A percentile compares a stretch with the other conserved stretches of the same genome.
Evolutionary conservation across 2,113 vertebrate species (phyloP).

Genomic region (Oryzias woworae): DNA sequence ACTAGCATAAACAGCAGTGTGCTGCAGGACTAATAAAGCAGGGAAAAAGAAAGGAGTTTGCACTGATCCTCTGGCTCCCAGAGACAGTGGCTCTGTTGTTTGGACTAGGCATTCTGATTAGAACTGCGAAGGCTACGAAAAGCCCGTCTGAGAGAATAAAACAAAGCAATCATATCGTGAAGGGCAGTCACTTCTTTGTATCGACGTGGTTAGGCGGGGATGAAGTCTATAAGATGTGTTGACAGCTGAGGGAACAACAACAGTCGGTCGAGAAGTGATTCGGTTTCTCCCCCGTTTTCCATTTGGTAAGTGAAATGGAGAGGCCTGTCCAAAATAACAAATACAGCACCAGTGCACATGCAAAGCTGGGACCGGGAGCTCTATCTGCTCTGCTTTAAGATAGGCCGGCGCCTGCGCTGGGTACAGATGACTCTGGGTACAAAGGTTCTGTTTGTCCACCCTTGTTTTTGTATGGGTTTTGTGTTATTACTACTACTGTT

Average conservation of each 20-base stretch:
- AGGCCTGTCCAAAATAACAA: constrained; percentile 69
- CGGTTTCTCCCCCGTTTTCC: constrained; percentile 63
- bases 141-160: constrained; percentile 63
- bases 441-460: constrained; percentile 74
- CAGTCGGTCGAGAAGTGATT: constrained; percentile 69
- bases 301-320: constrained; percentile 67
- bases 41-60: constrained; percentile 86
- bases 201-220: constrained; percentile 71
- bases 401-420: constrained; percentile 56
- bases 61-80: constrained; percentile 88
- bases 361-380: constrained; percentile 50
- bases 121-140: constrained; percentile 60
- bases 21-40: constrained; percentile 95
- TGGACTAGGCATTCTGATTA: constrained; percentile 67
- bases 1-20: constrained; percentile 96
- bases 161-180: constrained; percentile 79
- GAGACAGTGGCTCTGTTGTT: constrained; percentile 83
- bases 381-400: constrained; percentile 55
- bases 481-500: constrained; percentile 56
- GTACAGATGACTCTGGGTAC: constrained; percentile 71
- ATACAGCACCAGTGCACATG: constrained; percentile 65
- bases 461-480: constrained; percentile 63
- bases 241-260: constrained; percentile 76
- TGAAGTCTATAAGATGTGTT: constrained; percentile 67
- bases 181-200: constrained; percentile 77